Conservation (phyloP, 2,797 vertebrate genomes). For the Chelon labrosus region DNA sequence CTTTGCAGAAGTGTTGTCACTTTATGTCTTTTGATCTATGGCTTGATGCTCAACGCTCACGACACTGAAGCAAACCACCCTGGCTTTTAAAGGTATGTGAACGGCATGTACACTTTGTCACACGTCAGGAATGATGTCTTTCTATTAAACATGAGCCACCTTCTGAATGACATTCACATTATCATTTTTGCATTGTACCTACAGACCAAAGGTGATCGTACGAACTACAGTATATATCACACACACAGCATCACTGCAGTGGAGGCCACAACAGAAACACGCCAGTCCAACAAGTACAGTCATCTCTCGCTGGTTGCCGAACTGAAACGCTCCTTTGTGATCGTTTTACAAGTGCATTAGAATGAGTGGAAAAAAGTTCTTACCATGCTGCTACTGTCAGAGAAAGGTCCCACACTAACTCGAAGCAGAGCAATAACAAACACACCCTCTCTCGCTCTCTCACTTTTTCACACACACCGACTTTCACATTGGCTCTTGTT, state of each 20-base stretch:
- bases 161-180: not conserved
- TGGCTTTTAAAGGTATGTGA: slow-evolving; percentile 25
- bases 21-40: not conserved
- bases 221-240: not conserved
- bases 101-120: slow-evolving; percentile 19
- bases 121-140: not conserved
- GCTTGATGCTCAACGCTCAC: not conserved
- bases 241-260: not conserved
- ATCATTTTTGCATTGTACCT: not conserved
- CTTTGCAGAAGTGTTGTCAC: not conserved
- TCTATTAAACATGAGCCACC: not conserved
- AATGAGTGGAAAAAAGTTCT: slow-evolving; percentile 58
- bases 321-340: slow-evolving; percentile 14
- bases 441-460: slow-evolving; percentile 41
- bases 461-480: not conserved
- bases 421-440: slow-evolving; percentile 54
- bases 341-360: slow-evolving; percentile 29
- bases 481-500: slow-evolving; percentile 40
- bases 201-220: not conserved
- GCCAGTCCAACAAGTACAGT: not conserved
- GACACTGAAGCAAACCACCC: not conserved
- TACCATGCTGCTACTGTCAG: slow-evolving; percentile 75
- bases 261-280: slow-evolving; percentile 2
- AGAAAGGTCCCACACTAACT: slow-evolving; percentile 54
- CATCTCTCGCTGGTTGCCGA: slow-evolving; percentile 12